phyloP scores from a whole-genome alignment of 2,797 vertebrate species.

The Pseudocheirus occidentalis region DNA sequence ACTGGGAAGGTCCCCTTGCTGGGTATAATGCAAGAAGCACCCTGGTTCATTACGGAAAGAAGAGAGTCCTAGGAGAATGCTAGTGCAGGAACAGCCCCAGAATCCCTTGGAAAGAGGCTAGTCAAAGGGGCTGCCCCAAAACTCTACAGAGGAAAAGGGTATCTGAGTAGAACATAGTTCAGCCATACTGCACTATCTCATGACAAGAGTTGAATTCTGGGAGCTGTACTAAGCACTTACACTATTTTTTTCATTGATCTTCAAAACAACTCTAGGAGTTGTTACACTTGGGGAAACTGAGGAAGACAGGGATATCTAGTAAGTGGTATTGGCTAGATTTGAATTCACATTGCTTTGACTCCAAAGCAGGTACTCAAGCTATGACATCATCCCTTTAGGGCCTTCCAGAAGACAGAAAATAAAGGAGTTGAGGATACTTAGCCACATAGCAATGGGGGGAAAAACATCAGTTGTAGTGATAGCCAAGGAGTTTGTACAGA shows the following conservation, averaged over 20 bases:
- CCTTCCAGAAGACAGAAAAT: not conserved
- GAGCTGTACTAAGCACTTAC: not conserved
- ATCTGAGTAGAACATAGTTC: not conserved
- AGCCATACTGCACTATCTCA: not conserved
- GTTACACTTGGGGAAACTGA: not conserved
- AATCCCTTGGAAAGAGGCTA: not conserved
- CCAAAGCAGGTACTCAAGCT: not conserved
- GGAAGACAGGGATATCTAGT: not conserved
- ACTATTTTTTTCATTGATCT: not conserved
- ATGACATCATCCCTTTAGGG: not conserved
- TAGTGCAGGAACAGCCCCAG: not conserved
- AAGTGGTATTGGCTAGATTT: not conserved
- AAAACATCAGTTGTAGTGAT: not conserved
- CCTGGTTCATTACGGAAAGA: not conserved
- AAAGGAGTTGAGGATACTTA: not conserved
- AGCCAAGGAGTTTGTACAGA: not conserved
- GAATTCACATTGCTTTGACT: not conserved
- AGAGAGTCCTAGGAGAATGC: not conserved
- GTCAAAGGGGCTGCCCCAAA: not conserved
- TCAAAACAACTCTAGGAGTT: not conserved
- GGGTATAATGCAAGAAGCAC: not conserved
- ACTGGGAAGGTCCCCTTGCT: not conserved
- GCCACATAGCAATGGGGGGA: not conserved
- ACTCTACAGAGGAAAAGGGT: not conserved
- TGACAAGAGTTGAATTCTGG: not conserved